These are phyloP conservation scores for Melanostoma scalare DNA, from an alignment of 2,888 invertebrate genomes.

Conservation along the genomic window DNA sequence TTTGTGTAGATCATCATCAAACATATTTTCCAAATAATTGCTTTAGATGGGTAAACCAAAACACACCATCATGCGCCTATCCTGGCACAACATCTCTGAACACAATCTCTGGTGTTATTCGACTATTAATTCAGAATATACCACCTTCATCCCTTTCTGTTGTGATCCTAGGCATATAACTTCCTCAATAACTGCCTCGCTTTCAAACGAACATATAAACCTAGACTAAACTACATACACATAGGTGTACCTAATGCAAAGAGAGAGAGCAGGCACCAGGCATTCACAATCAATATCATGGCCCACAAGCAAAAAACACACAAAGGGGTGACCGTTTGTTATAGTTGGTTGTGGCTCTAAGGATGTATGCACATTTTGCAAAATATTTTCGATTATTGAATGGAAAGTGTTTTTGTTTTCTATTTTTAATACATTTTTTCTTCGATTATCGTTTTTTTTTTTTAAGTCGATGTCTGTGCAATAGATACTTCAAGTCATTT, in stretches of 20 bases:
- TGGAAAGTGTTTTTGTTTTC: conserved; percentile 20
- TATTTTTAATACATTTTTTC: conserved; percentile 4
- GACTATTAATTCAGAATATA: conserved; percentile 67
- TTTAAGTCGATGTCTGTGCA: conserved; percentile 21
- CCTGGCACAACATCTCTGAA: conserved; percentile 46
- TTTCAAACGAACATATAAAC: conserved; percentile 14
- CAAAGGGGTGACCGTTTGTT: conserved; percentile 9
- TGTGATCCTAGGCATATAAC: background rate
- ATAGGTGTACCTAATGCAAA: background rate
- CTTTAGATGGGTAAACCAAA: conserved; percentile 67
- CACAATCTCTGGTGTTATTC: conserved; percentile 65
- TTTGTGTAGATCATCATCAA: conserved; percentile 62
- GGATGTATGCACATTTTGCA: conserved; percentile 60
- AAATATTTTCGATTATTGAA: conserved; percentile 66
- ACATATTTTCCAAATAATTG: conserved; percentile 72
- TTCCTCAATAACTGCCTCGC: conserved; percentile 36
- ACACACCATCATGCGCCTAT: conserved; percentile 52
- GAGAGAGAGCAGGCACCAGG: conserved; percentile 38
- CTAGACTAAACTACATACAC: background rate
- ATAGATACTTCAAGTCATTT: conserved; percentile 48
- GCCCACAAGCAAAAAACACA: conserved; percentile 1
- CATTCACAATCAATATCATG: conserved; percentile 52
- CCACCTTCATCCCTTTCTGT: background rate
- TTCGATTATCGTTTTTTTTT: background rate
- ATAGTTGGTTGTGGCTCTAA: conserved; percentile 36